A percentile compares a stretch with the other conserved stretches of the same genome.
These are phyloP conservation scores for Ornithoptera alexandrae DNA, from an alignment of 2,888 invertebrate genomes.

Conservation along the genomic window DNA sequence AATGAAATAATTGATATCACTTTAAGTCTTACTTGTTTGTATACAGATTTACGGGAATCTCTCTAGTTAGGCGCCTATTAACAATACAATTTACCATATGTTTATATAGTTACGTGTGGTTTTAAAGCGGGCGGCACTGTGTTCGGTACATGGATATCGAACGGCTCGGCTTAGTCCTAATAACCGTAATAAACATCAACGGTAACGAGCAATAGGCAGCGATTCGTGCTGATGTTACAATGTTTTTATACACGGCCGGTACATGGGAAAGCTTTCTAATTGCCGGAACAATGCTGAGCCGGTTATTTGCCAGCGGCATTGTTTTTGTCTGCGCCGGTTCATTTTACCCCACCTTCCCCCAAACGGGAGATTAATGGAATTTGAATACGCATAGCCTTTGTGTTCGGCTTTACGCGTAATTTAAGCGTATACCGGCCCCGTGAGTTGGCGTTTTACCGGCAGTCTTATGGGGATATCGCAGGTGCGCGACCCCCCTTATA, in stretches of 20 bases:
- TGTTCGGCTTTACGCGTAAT: constrained; percentile 79
- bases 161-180: constrained; percentile 74
- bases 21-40: constrained; percentile 3
- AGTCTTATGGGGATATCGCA: constrained; percentile 65
- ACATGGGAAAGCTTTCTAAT: constrained; percentile 81
- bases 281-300: constrained; percentile 80
- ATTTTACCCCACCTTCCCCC: constrained; percentile 75
- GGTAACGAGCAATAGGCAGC: constrained; percentile 79
- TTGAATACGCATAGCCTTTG: constrained; percentile 80
- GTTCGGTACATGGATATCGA: constrained; percentile 62
- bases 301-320: constrained; percentile 80
- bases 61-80: background rate
- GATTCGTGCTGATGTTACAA: constrained; percentile 79
- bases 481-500: constrained; percentile 54
- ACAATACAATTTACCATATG: constrained; percentile 20
- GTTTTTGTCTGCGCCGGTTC: constrained; percentile 79
- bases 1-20: constrained; percentile 2
- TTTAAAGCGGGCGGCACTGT: constrained; percentile 55
- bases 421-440: constrained; percentile 72
- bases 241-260: constrained; percentile 79
- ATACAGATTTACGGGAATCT: background rate
- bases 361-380: constrained; percentile 78
- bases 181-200: constrained; percentile 79
- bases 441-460: constrained; percentile 70
- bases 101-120: constrained; percentile 26